These are phyloP conservation scores for Noctilio leporinus DNA, from an alignment of 2,113 vertebrate genomes.

Conservation along the genomic window DNA sequence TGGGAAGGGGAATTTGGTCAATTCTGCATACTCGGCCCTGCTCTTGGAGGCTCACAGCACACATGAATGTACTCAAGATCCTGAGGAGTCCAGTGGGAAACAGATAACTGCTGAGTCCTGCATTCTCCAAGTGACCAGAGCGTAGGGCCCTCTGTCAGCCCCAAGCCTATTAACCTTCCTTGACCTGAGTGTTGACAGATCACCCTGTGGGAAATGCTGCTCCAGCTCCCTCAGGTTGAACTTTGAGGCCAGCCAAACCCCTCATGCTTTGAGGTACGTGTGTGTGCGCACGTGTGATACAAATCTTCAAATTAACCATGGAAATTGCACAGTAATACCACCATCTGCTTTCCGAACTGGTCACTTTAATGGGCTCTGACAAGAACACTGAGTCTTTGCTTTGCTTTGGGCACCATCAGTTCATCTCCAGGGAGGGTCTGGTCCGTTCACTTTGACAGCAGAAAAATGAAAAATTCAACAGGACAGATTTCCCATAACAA, in stretches of 20 bases:
- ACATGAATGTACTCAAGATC: neutral
- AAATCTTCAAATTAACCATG: constrained; percentile 24
- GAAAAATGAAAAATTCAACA: constrained; percentile 52
- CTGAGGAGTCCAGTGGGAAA: neutral
- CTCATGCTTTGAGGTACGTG: neutral
- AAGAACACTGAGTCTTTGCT: constrained; percentile 54
- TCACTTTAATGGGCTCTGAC: constrained; percentile 42
- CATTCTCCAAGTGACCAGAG: neutral
- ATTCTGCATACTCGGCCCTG: neutral
- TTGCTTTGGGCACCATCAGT: constrained; percentile 46
- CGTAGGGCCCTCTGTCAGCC: neutral
- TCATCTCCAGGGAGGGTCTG: constrained; percentile 23
- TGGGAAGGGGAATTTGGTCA: neutral
- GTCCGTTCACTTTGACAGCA: constrained; percentile 62
- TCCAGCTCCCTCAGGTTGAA: neutral
- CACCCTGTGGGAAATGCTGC: neutral
- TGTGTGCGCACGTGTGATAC: neutral
- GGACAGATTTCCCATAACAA: neutral
- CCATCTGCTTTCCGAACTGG: constrained; percentile 19
- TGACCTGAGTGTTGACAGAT: neutral
- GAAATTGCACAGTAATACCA: constrained; percentile 18
- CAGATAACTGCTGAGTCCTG: neutral
- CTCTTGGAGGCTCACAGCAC: neutral
- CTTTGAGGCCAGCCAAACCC: neutral
- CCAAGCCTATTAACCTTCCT: neutral